These are phyloP conservation scores for Oryzias curvinotus DNA, from an alignment of 2,113 vertebrate genomes.

Conservation along the genomic window DNA sequence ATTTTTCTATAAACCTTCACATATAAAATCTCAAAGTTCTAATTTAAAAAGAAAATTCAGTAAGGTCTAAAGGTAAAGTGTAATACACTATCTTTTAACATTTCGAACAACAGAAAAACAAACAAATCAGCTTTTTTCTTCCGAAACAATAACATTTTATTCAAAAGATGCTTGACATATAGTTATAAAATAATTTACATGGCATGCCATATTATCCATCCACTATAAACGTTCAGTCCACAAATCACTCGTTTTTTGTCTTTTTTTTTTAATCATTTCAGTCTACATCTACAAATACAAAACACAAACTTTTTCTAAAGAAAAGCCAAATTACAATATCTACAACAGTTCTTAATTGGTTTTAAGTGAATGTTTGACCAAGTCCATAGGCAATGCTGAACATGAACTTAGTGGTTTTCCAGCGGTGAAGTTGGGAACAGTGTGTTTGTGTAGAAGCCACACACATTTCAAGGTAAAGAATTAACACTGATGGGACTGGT, in stretches of 20 bases:
- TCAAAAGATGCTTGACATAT: slow-evolving; percentile 78
- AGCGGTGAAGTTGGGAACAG: slow-evolving; percentile 47
- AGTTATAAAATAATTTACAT: slow-evolving; percentile 81
- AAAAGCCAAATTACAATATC: slow-evolving; percentile 71
- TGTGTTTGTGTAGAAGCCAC: slow-evolving; percentile 43
- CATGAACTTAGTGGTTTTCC: slow-evolving; percentile 54
- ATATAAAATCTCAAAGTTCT: too few species aligned
- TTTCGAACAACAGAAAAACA: slow-evolving; percentile 1
- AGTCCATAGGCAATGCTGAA: slow-evolving; percentile 51
- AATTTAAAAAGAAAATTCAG: too few species aligned
- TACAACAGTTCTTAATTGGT: slow-evolving; percentile 63
- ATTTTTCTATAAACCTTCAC: too few species aligned
- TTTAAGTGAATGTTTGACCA: slow-evolving; percentile 53
- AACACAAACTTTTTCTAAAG: slow-evolving; percentile 71
- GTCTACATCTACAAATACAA: slow-evolving; percentile 75
- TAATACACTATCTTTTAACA: too few species aligned
- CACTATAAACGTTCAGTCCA: slow-evolving; percentile 78
- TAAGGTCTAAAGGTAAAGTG: too few species aligned
- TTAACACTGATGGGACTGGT: slow-evolving; percentile 73
- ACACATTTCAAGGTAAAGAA: slow-evolving; percentile 56
- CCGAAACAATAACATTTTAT: slow-evolving; percentile 74
- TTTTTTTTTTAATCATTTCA: slow-evolving; percentile 66
- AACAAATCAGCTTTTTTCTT: slow-evolving; percentile 38
- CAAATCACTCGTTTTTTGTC: slow-evolving; percentile 67
- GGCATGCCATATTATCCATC: slow-evolving; percentile 79